Base-by-base conservation (phyloP, 2,888 invertebrate genomes). In the Helleia helle region DNA sequence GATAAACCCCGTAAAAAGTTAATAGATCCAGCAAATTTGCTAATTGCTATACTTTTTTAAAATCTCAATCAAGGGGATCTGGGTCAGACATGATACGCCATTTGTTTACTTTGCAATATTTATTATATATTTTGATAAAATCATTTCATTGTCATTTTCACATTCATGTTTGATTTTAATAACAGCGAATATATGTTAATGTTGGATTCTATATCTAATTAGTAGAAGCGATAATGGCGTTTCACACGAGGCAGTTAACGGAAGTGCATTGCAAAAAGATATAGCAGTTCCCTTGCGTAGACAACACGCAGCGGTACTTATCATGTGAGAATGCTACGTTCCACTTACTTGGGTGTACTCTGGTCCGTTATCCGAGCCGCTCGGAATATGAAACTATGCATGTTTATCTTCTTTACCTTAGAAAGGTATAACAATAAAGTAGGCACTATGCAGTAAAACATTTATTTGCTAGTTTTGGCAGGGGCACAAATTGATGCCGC, bases 281-380 rank as follows among this genome's bases (percentile, higher is more conserved):
- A 69, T 65, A 62, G 68, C 63, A 51, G 57, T 61, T 64, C 55
- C 45, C 59, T 46, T 63, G 59, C 59, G 61, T 64, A 71, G 69
- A 70, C 65, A 71, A 65, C 50, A 47, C 49, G 52, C 58, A 62
- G 62, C 63, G 61, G 67, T 58, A 64, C 64, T 63, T 65, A 62
- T 54, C 62, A 65, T 70, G 71, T 81, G 80, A 68, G 80, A 81
- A 80, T 68, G 71, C 64, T 72, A 71, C 65, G 80, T 73, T 76
- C 79, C 51, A 75, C 58, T 77, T 79, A 62, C 60, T 50, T 48
- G 54, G 18, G 50, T 68, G 65, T 59, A 49, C 46, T 46, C 41
- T 40, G 61, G 53, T 51, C 56, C 56, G 55, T 62, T 64, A 68
- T 55, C 60, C 58, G 71, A 74, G 54, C 46, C 47, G 44, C 38